phyloP scores from a whole-genome alignment of 1,140 invertebrate species.

The Dreissena polymorpha region DNA sequence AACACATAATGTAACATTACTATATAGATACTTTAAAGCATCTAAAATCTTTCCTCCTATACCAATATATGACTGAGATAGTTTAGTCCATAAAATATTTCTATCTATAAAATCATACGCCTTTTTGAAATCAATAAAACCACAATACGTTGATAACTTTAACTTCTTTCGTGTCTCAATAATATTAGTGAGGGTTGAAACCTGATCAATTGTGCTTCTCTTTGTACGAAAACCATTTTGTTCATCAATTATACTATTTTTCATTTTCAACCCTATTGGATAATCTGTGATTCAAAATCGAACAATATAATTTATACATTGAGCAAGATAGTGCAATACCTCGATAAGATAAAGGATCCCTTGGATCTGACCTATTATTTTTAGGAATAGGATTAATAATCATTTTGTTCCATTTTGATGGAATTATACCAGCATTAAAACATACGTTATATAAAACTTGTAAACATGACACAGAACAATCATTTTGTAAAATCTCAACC shows the following conservation, averaged over 20 bases:
- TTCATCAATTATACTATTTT: constrained; percentile 32
- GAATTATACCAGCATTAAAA: constrained; percentile 25
- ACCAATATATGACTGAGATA: not conserved
- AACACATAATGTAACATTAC: not conserved
- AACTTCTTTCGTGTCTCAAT: constrained; percentile 27
- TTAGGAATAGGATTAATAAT: constrained; percentile 55
- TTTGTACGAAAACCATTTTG: constrained; percentile 52
- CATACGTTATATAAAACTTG: constrained; percentile 14
- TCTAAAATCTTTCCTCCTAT: constrained; percentile 7
- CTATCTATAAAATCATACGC: constrained; percentile 28
- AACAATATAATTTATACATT: constrained; percentile 44
- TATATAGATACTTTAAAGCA: constrained; percentile 23
- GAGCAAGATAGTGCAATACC: constrained; percentile 32
- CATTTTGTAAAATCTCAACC: constrained; percentile 9
- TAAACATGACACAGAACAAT: constrained; percentile 1
- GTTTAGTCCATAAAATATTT: not conserved
- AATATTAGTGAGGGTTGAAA: constrained; percentile 28
- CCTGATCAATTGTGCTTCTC: constrained; percentile 32
- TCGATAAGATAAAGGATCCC: constrained; percentile 43
- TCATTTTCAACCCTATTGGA: not conserved
- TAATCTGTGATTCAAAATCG: constrained; percentile 41
- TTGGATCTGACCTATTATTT: constrained; percentile 9
- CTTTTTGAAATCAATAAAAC: constrained; percentile 46
- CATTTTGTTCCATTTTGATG: constrained; percentile 8
- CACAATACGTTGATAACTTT: constrained; percentile 22